Evolutionary conservation across 1,140 invertebrate species (phyloP).

Genomic region (Cheumatopsyche charites): DNA sequence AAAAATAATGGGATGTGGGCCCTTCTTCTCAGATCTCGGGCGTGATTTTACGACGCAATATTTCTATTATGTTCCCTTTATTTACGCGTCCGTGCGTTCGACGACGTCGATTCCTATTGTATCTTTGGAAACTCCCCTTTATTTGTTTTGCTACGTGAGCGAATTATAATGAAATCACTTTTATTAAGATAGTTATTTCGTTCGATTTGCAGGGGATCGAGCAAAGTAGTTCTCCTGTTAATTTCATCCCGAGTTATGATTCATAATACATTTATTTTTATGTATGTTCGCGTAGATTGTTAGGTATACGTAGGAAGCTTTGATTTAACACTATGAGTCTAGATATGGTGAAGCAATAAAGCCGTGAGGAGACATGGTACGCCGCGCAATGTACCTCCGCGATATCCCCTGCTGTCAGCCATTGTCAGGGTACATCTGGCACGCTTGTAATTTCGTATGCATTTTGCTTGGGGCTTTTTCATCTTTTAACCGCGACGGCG

Average conservation of each 20-base stretch:
- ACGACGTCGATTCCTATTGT: too few species aligned
- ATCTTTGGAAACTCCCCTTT: too few species aligned
- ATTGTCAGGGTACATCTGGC: constrained; percentile 31
- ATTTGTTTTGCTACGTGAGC: too few species aligned
- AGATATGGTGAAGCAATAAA: neutral
- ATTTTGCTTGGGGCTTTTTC: constrained; percentile 26
- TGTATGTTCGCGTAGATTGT: neutral
- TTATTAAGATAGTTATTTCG: too few species aligned
- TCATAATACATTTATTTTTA: too few species aligned
- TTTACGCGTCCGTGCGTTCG: neutral
- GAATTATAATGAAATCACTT: too few species aligned
- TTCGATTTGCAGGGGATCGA: too few species aligned
- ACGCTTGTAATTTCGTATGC: constrained; percentile 26
- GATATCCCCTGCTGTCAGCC: constrained; percentile 18
- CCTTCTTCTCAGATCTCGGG: neutral
- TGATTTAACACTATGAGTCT: constrained; percentile 7
- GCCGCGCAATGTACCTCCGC: neutral
- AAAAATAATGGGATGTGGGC: constrained; percentile 19
- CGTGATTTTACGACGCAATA: constrained; percentile 13
- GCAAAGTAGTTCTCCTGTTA: too few species aligned
- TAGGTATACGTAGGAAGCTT: neutral
- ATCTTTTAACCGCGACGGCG: constrained; percentile 20
- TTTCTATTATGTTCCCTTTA: constrained; percentile 18
- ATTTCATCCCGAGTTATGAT: too few species aligned
- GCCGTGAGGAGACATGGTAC: neutral